Evolutionary conservation across 2,797 vertebrate genomes (phyloP).

Genomic region (Lacerta viridis): DNA sequence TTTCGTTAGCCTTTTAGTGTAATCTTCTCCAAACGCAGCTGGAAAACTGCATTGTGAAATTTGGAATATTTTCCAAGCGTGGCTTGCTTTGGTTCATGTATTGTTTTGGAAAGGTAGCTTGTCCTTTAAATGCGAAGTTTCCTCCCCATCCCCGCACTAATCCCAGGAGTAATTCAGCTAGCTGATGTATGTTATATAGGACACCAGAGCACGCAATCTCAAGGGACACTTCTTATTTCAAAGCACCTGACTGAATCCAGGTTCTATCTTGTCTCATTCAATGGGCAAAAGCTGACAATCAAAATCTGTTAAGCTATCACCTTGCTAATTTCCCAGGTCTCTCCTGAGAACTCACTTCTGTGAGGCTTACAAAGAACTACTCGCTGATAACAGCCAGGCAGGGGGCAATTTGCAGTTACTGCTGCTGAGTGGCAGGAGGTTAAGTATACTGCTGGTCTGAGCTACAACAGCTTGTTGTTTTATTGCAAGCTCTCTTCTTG

Average conservation of each 20-base stretch:
- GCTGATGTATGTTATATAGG: neutral
- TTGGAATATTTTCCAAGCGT: too few relatives aligned
- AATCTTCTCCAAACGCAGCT: too few relatives aligned
- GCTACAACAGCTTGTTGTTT: constrained; percentile 16
- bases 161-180: neutral
- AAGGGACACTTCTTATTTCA: neutral
- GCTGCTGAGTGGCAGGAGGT: neutral
- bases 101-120: too few relatives aligned
- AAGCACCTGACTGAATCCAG: neutral
- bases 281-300: neutral
- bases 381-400: neutral
- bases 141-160: too few relatives aligned
- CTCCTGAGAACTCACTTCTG: constrained; percentile 12
- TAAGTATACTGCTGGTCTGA: constrained; percentile 9
- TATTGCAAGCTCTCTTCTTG: neutral
- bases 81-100: too few relatives aligned
- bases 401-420: constrained; percentile 9
- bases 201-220: neutral
- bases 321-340: constrained; percentile 23
- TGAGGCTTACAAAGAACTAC: constrained; percentile 7
- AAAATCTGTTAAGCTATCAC: neutral
- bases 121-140: too few relatives aligned
- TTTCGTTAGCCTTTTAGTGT: too few relatives aligned
- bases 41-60: too few relatives aligned
- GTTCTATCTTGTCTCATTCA: neutral